Base-by-base conservation (phyloP, 2,113 vertebrate species). In the Eupsittula cactorum region DNA sequence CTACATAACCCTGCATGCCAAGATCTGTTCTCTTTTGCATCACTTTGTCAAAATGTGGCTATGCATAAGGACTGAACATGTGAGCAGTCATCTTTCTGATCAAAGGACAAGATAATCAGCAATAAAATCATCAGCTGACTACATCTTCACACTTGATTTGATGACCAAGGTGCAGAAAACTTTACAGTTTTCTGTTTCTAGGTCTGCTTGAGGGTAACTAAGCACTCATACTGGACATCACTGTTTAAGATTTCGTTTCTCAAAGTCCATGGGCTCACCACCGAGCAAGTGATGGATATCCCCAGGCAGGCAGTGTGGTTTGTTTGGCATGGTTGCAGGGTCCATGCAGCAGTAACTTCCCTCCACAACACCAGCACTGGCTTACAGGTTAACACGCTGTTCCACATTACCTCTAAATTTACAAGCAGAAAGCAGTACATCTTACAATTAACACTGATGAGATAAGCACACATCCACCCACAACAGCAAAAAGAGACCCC, bases 231-330 rank as follows among this genome's bases (percentile, higher is more conserved):
- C 3, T 23, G 28, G 52, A 67, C 4, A 0, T 19, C 50, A 49
- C 25, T 5, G 9, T 21, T 29, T 25, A 12, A 53, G 29, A 14
- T 35, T 73, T 50, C 1, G 0, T 69, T 46, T 59, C 57, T 52
- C 57, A 14, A 57, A 90, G 37, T 20, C 42, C 39, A 8, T 0
- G 7, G n/a, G 55, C 35, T 81, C 55, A 46, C 16, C 0, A 3
- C 47, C 19, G 18, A 57, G 62, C 1, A 0, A 74, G 28, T 0
- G 10, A 44, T 1, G 0, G 81, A 39, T 10, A 14, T 31, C 7
- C 16, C 17, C 35, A 59, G 33, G 13, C 57, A 59, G n/a, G 57
- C 57, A 16, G 33, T 24, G 33, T 35, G 57, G 33, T 35, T 16
- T 24, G 23, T 6, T 21, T 52, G 39, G 37, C 62, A 31, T 20